Conservation (phyloP, 2,113 vertebrate species). For the Pagrus major region DNA sequence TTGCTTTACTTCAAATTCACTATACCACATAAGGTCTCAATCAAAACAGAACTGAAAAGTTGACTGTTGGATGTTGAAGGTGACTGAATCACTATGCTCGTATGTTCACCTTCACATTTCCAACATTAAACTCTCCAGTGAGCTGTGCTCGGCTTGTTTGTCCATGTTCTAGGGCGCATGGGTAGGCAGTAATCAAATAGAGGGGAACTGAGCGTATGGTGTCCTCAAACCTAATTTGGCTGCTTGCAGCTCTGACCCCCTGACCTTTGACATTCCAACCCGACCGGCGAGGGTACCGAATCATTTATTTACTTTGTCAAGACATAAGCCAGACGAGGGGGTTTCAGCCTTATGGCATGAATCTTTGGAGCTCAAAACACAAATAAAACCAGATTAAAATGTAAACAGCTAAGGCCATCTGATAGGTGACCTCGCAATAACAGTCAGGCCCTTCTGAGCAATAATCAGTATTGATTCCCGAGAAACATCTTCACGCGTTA, state of each 20-base stretch:
- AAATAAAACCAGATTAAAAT: slow-evolving; percentile 73
- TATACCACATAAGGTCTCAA: slow-evolving; percentile 32
- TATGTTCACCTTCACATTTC: slow-evolving; percentile 51
- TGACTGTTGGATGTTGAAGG: slow-evolving; percentile 23
- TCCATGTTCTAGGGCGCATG: slow-evolving; percentile 62
- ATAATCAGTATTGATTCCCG: slow-evolving; percentile 64
- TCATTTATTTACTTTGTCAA: slow-evolving; percentile 82
- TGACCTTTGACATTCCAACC: slow-evolving; percentile 80
- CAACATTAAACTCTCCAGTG: slow-evolving; percentile 17
- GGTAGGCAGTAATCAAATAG: slow-evolving; percentile 76
- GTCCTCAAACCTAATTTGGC: slow-evolving; percentile 83
- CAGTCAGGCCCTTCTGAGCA: slow-evolving; percentile 20
- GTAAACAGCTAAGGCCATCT: slow-evolving; percentile 59
- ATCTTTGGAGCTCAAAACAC: slow-evolving; percentile 71
- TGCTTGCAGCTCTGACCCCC: slow-evolving; percentile 73
- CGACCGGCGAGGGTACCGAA: slow-evolving; percentile 56
- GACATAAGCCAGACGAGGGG: slow-evolving; percentile 78
- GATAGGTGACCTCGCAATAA: slow-evolving; percentile 42
- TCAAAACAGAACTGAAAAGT: slow-evolving; percentile 36
- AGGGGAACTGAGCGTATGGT: slow-evolving; percentile 68
- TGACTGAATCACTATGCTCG: slow-evolving; percentile 28
- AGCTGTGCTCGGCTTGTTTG: slow-evolving; percentile 34
- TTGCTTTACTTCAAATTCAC: slow-evolving; percentile 14
- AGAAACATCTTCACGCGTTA: slow-evolving; percentile 63
- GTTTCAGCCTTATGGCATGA: slow-evolving; percentile 58